Base-by-base conservation (phyloP, 92 coral and sea anemone species). In the Epizoanthus scotinus region DNA sequence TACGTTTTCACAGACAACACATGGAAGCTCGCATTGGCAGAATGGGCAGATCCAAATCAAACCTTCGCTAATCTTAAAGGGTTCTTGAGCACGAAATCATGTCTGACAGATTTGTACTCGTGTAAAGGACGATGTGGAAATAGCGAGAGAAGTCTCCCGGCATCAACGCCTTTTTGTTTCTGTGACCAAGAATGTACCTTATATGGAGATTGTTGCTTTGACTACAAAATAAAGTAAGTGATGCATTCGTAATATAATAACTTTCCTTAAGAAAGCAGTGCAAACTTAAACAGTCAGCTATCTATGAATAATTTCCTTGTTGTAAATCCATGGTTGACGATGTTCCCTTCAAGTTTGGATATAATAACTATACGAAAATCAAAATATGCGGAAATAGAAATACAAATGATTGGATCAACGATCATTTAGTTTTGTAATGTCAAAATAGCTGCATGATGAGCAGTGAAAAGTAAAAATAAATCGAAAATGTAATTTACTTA, bases 181-280 rank as follows among this genome's bases (percentile, higher is more conserved):
- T 75, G 81, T 60, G 81, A 75, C 68, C 54, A 57, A 31, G 20
- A 20, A 57, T 75, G 81, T 17, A 7, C 0, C 56, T 52, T 21
- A 10, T 59, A 75, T 42, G 68, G 68, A 38, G 81, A 75, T 20
- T 75, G 81, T 22, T 75, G 81, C 20, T 42, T 58, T 59, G 81
- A 75, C 69, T 75, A 58, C 81, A 21, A 55, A 58, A 24, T 12
- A 12, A 15, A 24, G 81, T 75, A 60, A 58, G 68, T 71, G 40
- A 34, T 3, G 40, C 1, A 34, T 3, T 34, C 5, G 40, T 34
- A 44, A 44, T 12, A 12, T 12, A 1, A 9, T 44, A 12, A 15
- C 14, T 8, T 44, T 44, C 12, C 2, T 9, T 9, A 44, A 44
- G 52, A 47, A 47, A 10, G 50, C 50, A 10, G 2, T 44, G 50